Evolutionary conservation across 2,888 invertebrate genomes (phyloP).

Genomic region (Amphipyra berbera): DNA sequence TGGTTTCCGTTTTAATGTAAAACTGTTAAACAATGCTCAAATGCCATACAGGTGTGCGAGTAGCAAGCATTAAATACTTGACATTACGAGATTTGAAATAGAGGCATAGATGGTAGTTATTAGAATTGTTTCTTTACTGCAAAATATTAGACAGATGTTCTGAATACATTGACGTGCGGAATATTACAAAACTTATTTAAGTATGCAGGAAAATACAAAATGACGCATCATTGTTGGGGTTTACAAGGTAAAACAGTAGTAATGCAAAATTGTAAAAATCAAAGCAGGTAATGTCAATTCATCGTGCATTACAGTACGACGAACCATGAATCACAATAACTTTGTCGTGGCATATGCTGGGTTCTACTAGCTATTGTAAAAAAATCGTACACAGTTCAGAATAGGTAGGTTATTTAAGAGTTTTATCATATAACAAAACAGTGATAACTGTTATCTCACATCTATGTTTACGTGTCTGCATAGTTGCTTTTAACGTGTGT

Average conservation of each 20-base stretch:
- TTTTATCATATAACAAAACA: conserved; percentile 3
- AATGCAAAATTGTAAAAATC: conserved; percentile 26
- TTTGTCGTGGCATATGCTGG: conserved; percentile 3
- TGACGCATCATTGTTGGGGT: conserved; percentile 47
- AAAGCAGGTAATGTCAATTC: conserved; percentile 13
- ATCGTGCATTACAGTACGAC: conserved; percentile 1
- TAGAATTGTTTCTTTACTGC: conserved; percentile 27
- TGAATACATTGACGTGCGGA: conserved; percentile 28
- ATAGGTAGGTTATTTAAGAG: background rate
- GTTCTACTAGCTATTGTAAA: background rate
- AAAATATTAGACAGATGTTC: conserved; percentile 27
- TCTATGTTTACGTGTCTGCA: conserved; percentile 2
- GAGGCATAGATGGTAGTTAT: conserved; percentile 14
- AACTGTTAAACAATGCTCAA: conserved; percentile 20
- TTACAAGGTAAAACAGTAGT: conserved; percentile 61
- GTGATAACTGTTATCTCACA: conserved; percentile 5
- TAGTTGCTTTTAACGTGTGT: background rate
- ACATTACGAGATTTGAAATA: conserved; percentile 22
- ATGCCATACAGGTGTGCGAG: conserved; percentile 30
- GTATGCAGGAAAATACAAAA: conserved; percentile 63
- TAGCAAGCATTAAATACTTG: conserved; percentile 25
- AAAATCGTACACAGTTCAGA: background rate
- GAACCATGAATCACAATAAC: conserved; percentile 22
- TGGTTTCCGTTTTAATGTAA: conserved; percentile 30
- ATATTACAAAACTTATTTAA: conserved; percentile 32